A percentile compares a stretch with the other conserved stretches of the same genome.
These are phyloP conservation scores for Montipora capricornis DNA, from an alignment of 64 coral and sea anemone species.

Conservation along the genomic window DNA sequence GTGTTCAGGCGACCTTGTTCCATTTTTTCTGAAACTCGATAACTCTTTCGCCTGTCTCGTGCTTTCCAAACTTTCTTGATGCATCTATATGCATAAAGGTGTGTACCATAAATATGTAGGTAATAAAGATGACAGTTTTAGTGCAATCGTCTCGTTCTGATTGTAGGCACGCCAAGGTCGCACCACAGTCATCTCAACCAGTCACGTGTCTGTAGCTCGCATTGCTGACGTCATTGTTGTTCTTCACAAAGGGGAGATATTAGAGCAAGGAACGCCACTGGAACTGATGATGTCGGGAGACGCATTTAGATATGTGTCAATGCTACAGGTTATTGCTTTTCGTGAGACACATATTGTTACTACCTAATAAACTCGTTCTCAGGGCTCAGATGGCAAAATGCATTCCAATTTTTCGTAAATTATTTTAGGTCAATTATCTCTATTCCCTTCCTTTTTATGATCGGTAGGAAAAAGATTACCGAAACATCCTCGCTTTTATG, in stretches of 20 bases:
- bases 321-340: conserved; percentile 61
- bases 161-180: conserved; percentile 74
- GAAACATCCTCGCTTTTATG: not conserved
- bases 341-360: not conserved
- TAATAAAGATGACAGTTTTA: not conserved
- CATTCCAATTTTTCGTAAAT: too few relatives aligned
- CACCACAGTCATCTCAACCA: conserved; percentile 78
- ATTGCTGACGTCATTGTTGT: conserved; percentile 75
- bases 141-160: not conserved
- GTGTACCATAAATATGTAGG: not conserved
- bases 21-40: too few relatives aligned
- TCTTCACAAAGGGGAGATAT: conserved; percentile 68
- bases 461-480: too few relatives aligned
- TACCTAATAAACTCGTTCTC: too few relatives aligned
- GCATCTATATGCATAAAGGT: too few relatives aligned
- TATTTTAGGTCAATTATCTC: too few relatives aligned
- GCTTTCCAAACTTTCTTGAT: too few relatives aligned
- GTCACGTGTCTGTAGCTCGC: conserved; percentile 80
- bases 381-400: too few relatives aligned
- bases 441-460: too few relatives aligned
- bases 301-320: conserved; percentile 77
- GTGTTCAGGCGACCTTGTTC: too few relatives aligned
- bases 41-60: too few relatives aligned
- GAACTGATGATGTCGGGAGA: conserved; percentile 63
- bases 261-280: conserved; percentile 63